These are phyloP conservation scores for Rousettus madagascariensis DNA, from an alignment of 2,797 vertebrate genomes.

Conservation along the genomic window DNA sequence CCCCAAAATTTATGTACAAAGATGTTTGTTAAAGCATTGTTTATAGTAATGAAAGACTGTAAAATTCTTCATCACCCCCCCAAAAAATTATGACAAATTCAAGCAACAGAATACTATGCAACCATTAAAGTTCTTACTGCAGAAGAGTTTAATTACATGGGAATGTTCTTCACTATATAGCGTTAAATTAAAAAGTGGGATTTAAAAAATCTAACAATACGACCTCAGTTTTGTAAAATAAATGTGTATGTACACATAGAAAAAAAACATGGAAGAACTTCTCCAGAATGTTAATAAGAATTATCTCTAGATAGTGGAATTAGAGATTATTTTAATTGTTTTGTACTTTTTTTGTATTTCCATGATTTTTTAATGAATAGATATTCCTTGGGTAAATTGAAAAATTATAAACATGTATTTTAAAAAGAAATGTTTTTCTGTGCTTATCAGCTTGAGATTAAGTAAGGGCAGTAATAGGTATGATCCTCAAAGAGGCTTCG, in stretches of 20 bases:
- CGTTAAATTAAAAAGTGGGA: neutral
- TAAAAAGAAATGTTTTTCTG: neutral
- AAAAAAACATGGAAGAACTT: neutral
- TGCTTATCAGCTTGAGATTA: neutral
- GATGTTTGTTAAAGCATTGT: neutral
- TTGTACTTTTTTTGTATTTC: neutral
- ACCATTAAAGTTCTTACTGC: neutral
- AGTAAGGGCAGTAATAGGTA: neutral
- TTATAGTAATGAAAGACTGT: neutral
- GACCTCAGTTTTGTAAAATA: constrained; percentile 47
- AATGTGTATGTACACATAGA: neutral
- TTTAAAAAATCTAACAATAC: neutral
- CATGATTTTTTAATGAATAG: neutral
- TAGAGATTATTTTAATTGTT: neutral
- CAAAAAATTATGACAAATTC: constrained; percentile 23
- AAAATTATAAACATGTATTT: neutral
- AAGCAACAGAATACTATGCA: neutral
- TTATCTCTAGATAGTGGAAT: neutral
- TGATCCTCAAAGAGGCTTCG: neutral
- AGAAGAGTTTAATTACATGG: neutral
- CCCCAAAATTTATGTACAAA: neutral
- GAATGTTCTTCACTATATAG: neutral
- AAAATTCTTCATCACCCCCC: neutral
- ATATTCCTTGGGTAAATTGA: neutral
- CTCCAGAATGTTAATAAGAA: constrained; percentile 22